Base-by-base conservation (phyloP, 2,113 vertebrate genomes). In the Cavia aperea region DNA sequence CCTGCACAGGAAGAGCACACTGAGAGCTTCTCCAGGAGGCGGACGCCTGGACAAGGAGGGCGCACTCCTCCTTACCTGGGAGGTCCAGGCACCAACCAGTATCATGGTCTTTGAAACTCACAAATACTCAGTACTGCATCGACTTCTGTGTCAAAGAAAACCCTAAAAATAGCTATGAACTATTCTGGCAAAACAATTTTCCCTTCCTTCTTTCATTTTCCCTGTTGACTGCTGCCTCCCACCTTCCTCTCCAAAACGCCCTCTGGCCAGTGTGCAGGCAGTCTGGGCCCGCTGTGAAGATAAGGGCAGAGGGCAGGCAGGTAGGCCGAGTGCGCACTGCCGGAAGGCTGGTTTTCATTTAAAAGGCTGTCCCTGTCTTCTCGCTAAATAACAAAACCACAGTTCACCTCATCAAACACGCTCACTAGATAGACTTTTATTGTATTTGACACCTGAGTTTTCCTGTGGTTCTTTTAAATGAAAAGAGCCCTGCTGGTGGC, bases 51-150 rank as follows among this genome's bases (percentile, higher is more conserved):
- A 21, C 73, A 1, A 33, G 62, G 0, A 60, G 46, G 62, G 21
- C 1, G 1, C 0, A 3, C 8, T 51, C 5, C 16, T 4, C 65
- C 23, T 8, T 0, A 29, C 11, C 4, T 4, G 16, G 72, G 56
- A 82, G n/a, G 46, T 12, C 2, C 16, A 29, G 18, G 26, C 54
- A 39, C 46, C 26, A 33, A 58, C 2, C 16, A 0, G 3, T 5
- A 29, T 3, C 23, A 18, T 10, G 65, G 43, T 72, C 81, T 65
- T 8, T 36, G 72, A 63, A 49, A 51, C 29, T 23, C 85, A 5
- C 77, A 60, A 51, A 81, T 70, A 62, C 29, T 8, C 81, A 77
- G 73, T 24, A 39, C 46, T 12, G 7, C 31, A 16, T 31, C 23
- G 31, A 39, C n/a, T 29, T 65, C 75, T 86, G 1, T 24, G 51